Conservation (phyloP, 2,888 invertebrate genomes). For the Liodrosophila aerea region DNA sequence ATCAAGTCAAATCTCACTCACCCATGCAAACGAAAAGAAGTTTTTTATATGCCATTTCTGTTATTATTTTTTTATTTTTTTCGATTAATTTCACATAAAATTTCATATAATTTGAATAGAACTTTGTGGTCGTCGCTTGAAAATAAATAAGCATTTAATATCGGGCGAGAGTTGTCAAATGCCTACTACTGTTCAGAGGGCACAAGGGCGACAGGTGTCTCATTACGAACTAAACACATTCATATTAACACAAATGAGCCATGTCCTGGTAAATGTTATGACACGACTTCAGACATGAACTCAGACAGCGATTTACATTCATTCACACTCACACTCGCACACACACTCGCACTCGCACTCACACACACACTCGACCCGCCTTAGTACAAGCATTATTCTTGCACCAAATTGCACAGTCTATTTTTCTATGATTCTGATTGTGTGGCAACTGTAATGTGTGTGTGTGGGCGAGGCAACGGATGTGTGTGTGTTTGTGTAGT, state of each 20-base stretch:
- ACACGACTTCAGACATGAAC: conserved; percentile 24
- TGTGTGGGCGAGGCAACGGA: not conserved
- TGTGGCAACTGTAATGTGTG: conserved; percentile 27
- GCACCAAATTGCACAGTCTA: conserved; percentile 41
- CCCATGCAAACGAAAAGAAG: conserved; percentile 66
- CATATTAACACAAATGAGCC: conserved; percentile 49
- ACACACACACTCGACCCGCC: not conserved
- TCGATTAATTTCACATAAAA: conserved; percentile 22
- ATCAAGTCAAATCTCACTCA: conserved; percentile 21
- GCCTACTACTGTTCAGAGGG: conserved; percentile 23
- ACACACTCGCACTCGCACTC: not conserved
- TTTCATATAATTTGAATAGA: conserved; percentile 10
- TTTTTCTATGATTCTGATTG: conserved; percentile 35
- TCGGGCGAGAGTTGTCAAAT: not conserved
- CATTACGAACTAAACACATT: conserved; percentile 17
- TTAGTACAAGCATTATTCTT: conserved; percentile 21
- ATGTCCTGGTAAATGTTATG: conserved; percentile 30
- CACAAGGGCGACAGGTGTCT: not conserved
- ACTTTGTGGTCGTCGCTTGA: not conserved
- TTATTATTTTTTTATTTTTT: not conserved
- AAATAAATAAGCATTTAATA: not conserved
- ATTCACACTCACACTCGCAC: not conserved
- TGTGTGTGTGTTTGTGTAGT: conserved; percentile 17
- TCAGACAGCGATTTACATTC: not conserved
- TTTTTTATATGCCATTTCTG: conserved; percentile 53